Base-by-base conservation (phyloP, 2,113 vertebrate genomes). In the Hystrix brachyura region DNA sequence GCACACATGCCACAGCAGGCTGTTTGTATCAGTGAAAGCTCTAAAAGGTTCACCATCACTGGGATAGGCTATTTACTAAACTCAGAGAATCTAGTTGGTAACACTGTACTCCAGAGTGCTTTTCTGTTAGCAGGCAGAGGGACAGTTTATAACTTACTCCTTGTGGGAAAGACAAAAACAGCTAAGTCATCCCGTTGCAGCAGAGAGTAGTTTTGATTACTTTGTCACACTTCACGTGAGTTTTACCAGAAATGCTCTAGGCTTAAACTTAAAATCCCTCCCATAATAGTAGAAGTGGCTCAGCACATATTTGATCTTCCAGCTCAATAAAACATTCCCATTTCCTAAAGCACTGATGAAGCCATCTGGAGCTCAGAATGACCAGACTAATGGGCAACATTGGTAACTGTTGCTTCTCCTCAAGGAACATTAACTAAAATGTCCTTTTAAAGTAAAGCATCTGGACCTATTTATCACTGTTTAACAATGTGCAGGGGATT, bases 351-450 rank as follows among this genome's bases (percentile, higher is more conserved):
- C 94, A 82, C 4, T 79, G 83, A 93, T 65, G 96, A 96, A 90
- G 87, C 94, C 97, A 97, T 98, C 97, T 97, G 97, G 97, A 97
- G 90, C 87, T 67, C 92, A 59, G 81, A 97, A 93, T 97, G 96
- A 97, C 95, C 94, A 96, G 87, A 95, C 91, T 95, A 98, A 98
- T 83, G 95, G 96, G 79, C 93, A 95, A 95, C 90, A 60, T 19
- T 79, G 74, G 87, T 94, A 92, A 69, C 85, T 94, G 94, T 82
- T 95, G 87, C 84, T 87, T 95, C 62, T 48, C 69, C 94, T 90
- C 79, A 65, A 94, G 69, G 34, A 79, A 83, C 82, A 69, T 76
- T 8, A 87, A 97, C 97, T 95, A 85, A 86, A 98, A 96, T 78
- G 51, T 92, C 65, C 87, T 43, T 69, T 96, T 93, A 97, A 97